Evolutionary conservation across 2,888 invertebrate species (phyloP).

Genomic region (Anthrax anthrax): DNA sequence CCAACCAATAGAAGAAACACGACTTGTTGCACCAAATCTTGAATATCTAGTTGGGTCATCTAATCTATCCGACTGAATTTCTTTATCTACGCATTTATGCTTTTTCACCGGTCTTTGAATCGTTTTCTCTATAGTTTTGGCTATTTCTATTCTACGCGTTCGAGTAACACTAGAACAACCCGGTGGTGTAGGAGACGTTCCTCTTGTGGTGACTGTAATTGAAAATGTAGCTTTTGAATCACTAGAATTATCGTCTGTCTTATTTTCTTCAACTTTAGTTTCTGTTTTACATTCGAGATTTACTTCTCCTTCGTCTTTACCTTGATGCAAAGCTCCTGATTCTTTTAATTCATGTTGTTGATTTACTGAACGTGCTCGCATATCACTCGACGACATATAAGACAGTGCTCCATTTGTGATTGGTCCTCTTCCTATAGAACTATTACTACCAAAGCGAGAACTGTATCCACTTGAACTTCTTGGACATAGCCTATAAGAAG

Average conservation of each 20-base stretch:
- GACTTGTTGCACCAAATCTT: constrained; percentile 45
- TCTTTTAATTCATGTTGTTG: constrained; percentile 18
- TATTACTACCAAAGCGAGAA: constrained; percentile 16
- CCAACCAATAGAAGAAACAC: constrained; percentile 42
- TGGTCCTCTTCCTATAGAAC: constrained; percentile 1
- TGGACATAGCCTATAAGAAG: constrained; percentile 19
- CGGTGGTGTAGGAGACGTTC: constrained; percentile 65
- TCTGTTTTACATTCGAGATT: neutral
- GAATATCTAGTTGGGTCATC: constrained; percentile 54
- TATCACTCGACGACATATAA: constrained; percentile 31
- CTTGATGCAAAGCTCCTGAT: constrained; percentile 19
- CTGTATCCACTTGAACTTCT: constrained; percentile 12
- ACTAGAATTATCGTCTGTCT: constrained; percentile 6
- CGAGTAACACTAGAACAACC: constrained; percentile 40
- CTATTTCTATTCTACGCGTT: constrained; percentile 54
- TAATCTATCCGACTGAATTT: constrained; percentile 56
- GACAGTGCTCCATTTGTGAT: constrained; percentile 26
- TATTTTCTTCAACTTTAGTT: constrained; percentile 20
- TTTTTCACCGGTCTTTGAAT: constrained; percentile 43
- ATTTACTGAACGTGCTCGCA: constrained; percentile 22
- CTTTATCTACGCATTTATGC: constrained; percentile 49
- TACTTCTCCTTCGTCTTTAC: constrained; percentile 22
- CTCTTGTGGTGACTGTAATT: constrained; percentile 53
- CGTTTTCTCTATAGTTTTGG: constrained; percentile 56
- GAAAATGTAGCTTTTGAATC: constrained; percentile 31